Conservation (phyloP, 2,113 vertebrate genomes). For the Haplotaxodon microlepis region DNA sequence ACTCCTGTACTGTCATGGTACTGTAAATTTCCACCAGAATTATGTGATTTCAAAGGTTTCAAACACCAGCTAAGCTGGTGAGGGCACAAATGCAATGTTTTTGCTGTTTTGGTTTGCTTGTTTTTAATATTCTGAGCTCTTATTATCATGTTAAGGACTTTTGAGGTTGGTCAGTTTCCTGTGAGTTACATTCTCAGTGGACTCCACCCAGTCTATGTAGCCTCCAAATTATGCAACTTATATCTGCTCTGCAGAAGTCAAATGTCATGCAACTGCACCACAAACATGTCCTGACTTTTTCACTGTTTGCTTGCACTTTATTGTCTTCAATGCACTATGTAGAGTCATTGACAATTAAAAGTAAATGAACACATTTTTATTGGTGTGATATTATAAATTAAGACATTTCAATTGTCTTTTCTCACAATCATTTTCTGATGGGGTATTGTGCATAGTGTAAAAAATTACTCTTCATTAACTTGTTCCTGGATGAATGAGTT, state of each 20-base stretch:
- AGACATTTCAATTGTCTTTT: not conserved
- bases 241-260: not conserved
- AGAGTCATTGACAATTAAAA: not conserved
- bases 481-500: not conserved
- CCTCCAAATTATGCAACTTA: not conserved
- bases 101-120: not conserved
- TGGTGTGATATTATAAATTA: not conserved
- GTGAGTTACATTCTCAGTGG: not conserved
- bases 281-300: not conserved
- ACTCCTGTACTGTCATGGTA: not conserved
- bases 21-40: not conserved
- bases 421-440: not conserved
- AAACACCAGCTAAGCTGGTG: not conserved
- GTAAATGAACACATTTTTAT: not conserved
- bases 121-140: not conserved
- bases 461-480: not conserved
- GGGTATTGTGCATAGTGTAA: not conserved
- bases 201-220: not conserved
- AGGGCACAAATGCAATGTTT: not conserved
- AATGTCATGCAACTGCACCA: not conserved
- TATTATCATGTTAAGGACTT: not conserved
- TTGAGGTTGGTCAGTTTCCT: not conserved
- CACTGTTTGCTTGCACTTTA: constrained; percentile 19
- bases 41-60: not conserved
- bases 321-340: not conserved